These are phyloP conservation scores for Otus scops DNA, from an alignment of 2,797 vertebrate genomes.

Conservation along the genomic window DNA sequence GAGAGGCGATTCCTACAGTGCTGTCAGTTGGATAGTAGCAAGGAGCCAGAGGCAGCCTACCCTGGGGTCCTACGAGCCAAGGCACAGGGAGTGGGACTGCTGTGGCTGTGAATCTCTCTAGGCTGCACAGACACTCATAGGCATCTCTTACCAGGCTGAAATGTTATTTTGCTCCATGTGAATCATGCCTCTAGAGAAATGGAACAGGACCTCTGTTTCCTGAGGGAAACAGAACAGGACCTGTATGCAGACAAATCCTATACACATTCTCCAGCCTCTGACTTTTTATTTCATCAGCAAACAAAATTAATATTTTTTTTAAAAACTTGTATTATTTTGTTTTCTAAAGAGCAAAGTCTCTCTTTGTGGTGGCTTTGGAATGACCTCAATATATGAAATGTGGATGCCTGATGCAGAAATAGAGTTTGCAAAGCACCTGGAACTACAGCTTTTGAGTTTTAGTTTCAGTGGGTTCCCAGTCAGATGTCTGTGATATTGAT, in stretches of 20 bases:
- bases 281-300: neutral
- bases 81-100: neutral
- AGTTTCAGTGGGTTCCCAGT: neutral
- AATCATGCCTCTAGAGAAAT: neutral
- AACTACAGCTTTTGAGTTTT: neutral
- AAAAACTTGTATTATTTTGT: neutral
- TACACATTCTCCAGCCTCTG: neutral
- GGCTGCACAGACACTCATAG: neutral
- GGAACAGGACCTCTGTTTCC: neutral
- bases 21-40: neutral
- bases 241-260: neutral
- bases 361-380: neutral
- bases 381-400: neutral
- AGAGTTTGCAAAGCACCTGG: neutral
- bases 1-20: neutral
- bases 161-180: neutral
- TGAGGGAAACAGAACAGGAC: neutral
- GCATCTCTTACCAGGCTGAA: neutral
- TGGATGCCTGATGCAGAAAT: neutral
- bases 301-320: neutral
- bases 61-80: neutral
- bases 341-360: neutral
- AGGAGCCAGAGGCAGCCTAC: neutral
- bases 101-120: neutral
- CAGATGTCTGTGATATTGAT: fast-evolving